Percentiles rank a stretch among this genome's conserved stretches.
Conservation (phyloP, 2,113 vertebrate genomes). For the Stegastes partitus region DNA sequence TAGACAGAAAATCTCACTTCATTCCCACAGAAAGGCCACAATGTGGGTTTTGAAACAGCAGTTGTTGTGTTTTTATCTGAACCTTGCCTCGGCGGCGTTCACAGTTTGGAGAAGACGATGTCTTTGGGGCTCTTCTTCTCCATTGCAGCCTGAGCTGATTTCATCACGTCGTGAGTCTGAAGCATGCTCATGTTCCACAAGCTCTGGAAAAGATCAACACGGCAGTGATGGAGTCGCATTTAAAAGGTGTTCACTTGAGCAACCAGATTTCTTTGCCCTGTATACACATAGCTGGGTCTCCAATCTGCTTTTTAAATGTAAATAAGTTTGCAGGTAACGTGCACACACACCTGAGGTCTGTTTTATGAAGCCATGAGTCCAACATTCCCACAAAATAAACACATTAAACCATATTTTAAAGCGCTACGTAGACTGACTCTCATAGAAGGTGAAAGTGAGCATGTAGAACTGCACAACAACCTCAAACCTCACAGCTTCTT, state of each 20-base stretch:
- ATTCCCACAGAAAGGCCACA: background rate
- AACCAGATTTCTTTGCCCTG: too few species aligned
- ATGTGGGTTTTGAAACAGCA: background rate
- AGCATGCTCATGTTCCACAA: conserved; percentile 96
- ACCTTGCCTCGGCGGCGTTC: conserved; percentile 13
- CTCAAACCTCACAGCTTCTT: background rate
- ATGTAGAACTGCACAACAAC: background rate
- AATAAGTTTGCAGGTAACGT: too few species aligned
- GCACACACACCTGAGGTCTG: too few species aligned
- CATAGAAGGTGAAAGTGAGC: too few species aligned
- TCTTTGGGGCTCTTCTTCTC: conserved; percentile 88
- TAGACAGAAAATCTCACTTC: background rate
- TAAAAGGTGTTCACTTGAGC: too few species aligned
- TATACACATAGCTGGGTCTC: too few species aligned
- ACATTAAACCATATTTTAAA: too few species aligned
- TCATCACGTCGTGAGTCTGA: conserved; percentile 89
- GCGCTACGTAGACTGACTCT: too few species aligned
- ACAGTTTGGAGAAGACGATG: conserved; percentile 87
- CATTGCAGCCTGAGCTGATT: conserved; percentile 87
- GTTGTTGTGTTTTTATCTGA: background rate
- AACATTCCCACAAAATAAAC: too few species aligned
- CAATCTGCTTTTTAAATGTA: too few species aligned
- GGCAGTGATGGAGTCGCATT: too few species aligned
- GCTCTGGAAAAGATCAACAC: conserved; percentile 67
- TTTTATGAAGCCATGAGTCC: too few species aligned